Conservation (phyloP, 1,140 invertebrate species). For the Proctacanthus coquilletti region DNA sequence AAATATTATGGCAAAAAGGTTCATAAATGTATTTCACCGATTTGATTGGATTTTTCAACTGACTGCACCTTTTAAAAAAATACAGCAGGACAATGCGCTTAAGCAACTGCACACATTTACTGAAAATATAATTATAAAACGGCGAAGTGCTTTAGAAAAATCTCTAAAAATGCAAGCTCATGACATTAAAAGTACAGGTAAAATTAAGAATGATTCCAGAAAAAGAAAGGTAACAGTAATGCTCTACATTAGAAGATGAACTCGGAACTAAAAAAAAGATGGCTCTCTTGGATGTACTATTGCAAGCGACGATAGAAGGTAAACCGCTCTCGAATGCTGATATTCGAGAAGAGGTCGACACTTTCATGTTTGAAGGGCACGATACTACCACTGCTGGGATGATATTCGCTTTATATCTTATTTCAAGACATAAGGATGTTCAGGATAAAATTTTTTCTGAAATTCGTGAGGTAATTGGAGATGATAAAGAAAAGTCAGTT, state of each 20-base stretch:
- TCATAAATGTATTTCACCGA: constrained; percentile 16
- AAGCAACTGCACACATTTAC: constrained; percentile 52
- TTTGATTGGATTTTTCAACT: constrained; percentile 15
- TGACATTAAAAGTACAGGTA: constrained; percentile 9
- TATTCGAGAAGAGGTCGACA: constrained; percentile 56
- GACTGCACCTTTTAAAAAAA: constrained; percentile 19
- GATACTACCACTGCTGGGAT: constrained; percentile 2
- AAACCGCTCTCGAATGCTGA: constrained; percentile 41
- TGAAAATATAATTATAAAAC: constrained; percentile 35
- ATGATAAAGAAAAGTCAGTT: constrained; percentile 14
- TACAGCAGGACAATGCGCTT: constrained; percentile 36
- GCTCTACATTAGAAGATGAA: too few relatives aligned
- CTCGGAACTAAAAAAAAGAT: constrained; percentile 39
- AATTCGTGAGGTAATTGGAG: constrained; percentile 32
- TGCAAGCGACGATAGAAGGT: constrained; percentile 43
- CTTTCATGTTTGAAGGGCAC: constrained; percentile 60
- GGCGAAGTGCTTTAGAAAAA: constrained; percentile 19
- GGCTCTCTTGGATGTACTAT: constrained; percentile 61
- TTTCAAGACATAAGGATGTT: constrained; percentile 5
- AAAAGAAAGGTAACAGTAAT: neutral
- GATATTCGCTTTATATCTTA: neutral
- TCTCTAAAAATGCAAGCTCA: too few relatives aligned
- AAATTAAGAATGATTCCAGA: constrained; percentile 15
- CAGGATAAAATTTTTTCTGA: constrained; percentile 38
- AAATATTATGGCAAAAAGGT: constrained; percentile 13